Base-by-base conservation (phyloP, 2,797 vertebrate genomes). In the Eptatretus atami region DNA sequence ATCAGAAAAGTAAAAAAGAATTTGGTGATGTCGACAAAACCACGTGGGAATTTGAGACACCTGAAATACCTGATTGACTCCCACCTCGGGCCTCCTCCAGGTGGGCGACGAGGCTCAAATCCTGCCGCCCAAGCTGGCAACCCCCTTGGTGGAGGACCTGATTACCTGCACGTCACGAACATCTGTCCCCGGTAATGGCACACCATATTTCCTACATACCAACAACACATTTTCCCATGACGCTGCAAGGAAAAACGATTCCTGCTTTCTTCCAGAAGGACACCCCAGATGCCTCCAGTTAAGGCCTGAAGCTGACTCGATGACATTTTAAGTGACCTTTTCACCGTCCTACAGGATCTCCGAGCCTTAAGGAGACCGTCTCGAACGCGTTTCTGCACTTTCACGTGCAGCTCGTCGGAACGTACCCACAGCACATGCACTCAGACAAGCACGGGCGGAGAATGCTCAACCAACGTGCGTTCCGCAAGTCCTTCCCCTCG, bases 371-470 rank as follows among this genome's bases (percentile, higher is more conserved):
- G 11, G 63, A 70, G 0, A 75, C 82, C 0, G 81, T 94, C 60
- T 92, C 86, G 0, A 78, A 83, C 3, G 75, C 85, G 15, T 94
- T 95, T 31, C 74, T 93, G 67, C 75, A 78, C 0, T 92, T 95
- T 74, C 93, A 92, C 2, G 81, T 95, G 64, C 82, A 74, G 44
- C 79, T 74, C 0, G 78, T 88, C 0, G 86, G 87, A 11, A 86
- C 93, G 67, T 95, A 84, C 2, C 12, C 70, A 12, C 75, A 76
- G 0, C 70, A 81, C 53, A 74, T 95, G 68, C 80, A 76, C 66
- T 64, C 73, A 68, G 63, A 71, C 1, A 2, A 31, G 0, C 63
- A 66, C 1, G 65, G 3, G 0, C 78, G 76, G 0, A 65, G 65
- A 65, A 88, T 95, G 70, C 80, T 87, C 65, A 81, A 78, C 67